phyloP scores from a whole-genome alignment of 2,888 invertebrate genomes.

The Elmis aenea region DNA sequence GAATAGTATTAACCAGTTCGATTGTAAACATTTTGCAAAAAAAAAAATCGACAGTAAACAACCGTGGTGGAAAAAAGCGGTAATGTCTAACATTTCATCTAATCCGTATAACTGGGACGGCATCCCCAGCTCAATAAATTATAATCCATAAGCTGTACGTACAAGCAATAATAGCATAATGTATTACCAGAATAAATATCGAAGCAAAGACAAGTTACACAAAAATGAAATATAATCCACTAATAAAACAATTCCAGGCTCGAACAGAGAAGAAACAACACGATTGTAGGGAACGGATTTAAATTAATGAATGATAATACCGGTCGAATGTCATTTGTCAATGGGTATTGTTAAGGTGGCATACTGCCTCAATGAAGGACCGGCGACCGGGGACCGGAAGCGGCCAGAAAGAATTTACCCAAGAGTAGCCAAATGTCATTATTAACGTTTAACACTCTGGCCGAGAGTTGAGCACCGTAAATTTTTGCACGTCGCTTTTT shows the following conservation, averaged over 20 bases:
- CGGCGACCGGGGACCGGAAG: slow-evolving; percentile 18
- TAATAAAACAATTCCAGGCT: slow-evolving; percentile 7
- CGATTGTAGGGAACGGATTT: slow-evolving; percentile 9
- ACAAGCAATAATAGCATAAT: slow-evolving; percentile 15
- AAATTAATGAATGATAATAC: slow-evolving; percentile 13
- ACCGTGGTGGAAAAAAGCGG: slow-evolving; percentile 19
- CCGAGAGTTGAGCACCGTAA: no score
- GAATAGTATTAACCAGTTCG: no score
- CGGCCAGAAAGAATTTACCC: slow-evolving; percentile 9
- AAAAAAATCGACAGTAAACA: no score
- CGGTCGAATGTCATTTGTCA: no score
- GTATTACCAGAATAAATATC: slow-evolving; percentile 13
- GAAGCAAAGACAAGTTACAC: slow-evolving; percentile 7
- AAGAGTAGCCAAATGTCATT: slow-evolving; percentile 6
- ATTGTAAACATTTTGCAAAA: no score
- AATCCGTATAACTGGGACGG: slow-evolving; percentile 20
- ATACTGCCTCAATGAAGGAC: no score
- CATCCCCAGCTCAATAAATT: slow-evolving; percentile 25
- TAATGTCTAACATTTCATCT: slow-evolving; percentile 15
- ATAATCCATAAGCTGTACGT: slow-evolving; percentile 23
- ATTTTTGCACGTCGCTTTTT: no score
- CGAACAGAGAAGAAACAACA: slow-evolving; percentile 5
- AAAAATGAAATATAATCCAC: slow-evolving; percentile 7
- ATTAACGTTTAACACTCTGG: no score
- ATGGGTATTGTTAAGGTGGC: slow-evolving; percentile 3